A percentile compares a stretch with the other conserved stretches of the same genome.
These are phyloP conservation scores for Calonectris borealis DNA, from an alignment of 2,113 vertebrate species.

Conservation along the genomic window DNA sequence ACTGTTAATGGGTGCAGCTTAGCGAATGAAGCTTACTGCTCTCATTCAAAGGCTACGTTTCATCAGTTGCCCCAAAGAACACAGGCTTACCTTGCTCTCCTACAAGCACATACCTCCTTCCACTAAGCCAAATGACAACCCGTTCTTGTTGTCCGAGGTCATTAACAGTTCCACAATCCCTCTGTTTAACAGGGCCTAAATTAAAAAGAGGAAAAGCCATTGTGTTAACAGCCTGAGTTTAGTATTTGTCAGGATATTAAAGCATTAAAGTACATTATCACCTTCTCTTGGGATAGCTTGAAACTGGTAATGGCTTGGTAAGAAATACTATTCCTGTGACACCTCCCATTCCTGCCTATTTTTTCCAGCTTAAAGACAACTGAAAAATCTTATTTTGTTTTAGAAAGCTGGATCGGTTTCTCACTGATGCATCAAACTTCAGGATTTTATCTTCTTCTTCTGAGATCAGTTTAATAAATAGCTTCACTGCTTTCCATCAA, in stretches of 20 bases:
- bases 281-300: neutral
- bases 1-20: neutral
- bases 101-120: conserved; percentile 82
- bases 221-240: neutral
- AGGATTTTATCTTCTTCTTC: neutral
- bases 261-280: neutral
- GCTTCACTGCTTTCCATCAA: neutral
- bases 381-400: neutral
- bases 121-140: conserved; percentile 75
- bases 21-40: fast-evolving
- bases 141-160: conserved; percentile 84
- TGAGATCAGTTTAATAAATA: neutral
- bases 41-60: neutral
- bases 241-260: neutral
- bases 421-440: neutral
- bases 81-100: neutral
- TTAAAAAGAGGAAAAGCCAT: neutral
- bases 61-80: neutral
- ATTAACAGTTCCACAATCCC: conserved; percentile 86
- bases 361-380: neutral
- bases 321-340: neutral
- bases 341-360: neutral
- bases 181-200: conserved; percentile 81
- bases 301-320: neutral
- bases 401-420: neutral